A percentile compares a stretch with the other conserved stretches of the same genome.
Evolutionary conservation across 1,140 invertebrate genomes (phyloP).

Genomic region (Heliconius eleuchia): DNA sequence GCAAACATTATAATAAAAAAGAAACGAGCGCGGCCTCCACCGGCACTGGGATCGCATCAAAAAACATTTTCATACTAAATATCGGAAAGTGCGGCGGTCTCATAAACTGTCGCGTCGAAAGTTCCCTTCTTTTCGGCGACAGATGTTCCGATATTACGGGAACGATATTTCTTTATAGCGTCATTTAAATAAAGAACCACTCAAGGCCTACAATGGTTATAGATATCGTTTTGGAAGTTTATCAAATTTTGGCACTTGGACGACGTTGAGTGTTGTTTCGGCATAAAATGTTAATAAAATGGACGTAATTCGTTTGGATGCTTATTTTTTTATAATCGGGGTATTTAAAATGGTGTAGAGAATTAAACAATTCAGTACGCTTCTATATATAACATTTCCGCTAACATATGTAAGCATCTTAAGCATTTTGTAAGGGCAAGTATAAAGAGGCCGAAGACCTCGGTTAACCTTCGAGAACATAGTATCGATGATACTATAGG

Average conservation of each 20-base stretch:
- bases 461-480: too few relatives aligned
- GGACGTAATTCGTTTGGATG: not conserved
- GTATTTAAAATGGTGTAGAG: not conserved
- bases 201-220: constrained; percentile 58
- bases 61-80: constrained; percentile 70
- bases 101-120: constrained; percentile 74
- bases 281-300: constrained; percentile 7
- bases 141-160: constrained; percentile 74
- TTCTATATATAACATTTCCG: too few relatives aligned
- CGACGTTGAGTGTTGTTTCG: constrained; percentile 19
- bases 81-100: constrained; percentile 59
- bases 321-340: not conserved
- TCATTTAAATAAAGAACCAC: constrained; percentile 77
- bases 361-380: too few relatives aligned
- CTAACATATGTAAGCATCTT: too few relatives aligned
- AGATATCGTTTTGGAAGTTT: constrained; percentile 56
- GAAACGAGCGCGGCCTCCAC: constrained; percentile 34
- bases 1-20: constrained; percentile 45
- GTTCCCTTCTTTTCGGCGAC: constrained; percentile 72
- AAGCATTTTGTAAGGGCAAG: too few relatives aligned
- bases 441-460: too few relatives aligned
- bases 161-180: constrained; percentile 74
- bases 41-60: constrained; percentile 41
- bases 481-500: too few relatives aligned
- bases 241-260: constrained; percentile 45